A percentile compares a stretch with the other conserved stretches of the same genome.
phyloP scores from a whole-genome alignment of 2,888 invertebrate genomes.

The Coleophora flavipennella region DNA sequence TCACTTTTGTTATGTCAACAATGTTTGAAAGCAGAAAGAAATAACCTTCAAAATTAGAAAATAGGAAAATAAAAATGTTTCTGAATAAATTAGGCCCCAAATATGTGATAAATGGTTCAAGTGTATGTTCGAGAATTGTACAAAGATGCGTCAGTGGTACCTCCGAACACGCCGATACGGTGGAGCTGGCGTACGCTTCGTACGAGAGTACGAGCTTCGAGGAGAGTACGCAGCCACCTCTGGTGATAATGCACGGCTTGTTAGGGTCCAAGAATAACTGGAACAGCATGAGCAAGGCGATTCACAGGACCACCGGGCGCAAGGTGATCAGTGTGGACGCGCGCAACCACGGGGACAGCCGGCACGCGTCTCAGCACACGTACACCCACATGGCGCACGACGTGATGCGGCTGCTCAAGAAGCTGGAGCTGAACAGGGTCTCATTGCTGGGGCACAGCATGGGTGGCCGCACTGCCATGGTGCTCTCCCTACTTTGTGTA shows the following conservation, averaged over 20 bases:
- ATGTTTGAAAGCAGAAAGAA: not conserved
- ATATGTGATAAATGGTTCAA: constrained; percentile 23
- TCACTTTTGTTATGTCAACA: constrained; percentile 13
- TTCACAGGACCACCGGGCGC: constrained; percentile 77
- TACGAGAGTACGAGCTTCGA: constrained; percentile 71
- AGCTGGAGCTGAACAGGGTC: constrained; percentile 75
- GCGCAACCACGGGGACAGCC: constrained; percentile 96
- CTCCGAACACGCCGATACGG: constrained; percentile 56
- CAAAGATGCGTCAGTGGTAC: constrained; percentile 28
- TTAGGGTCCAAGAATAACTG: constrained; percentile 96
- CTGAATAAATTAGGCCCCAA: constrained; percentile 26
- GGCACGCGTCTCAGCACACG: constrained; percentile 81
- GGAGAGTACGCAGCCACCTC: constrained; percentile 60
- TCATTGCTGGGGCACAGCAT: constrained; percentile 92
- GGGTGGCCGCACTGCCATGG: constrained; percentile 95
- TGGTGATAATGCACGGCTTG: constrained; percentile 91
- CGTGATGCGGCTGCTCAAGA: constrained; percentile 73
- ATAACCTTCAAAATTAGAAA: constrained; percentile 23
- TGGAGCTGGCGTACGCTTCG: constrained; percentile 78
- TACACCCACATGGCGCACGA: constrained; percentile 82
- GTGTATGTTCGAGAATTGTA: constrained; percentile 21
- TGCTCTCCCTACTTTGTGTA: constrained; percentile 79
- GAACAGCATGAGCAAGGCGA: constrained; percentile 86
- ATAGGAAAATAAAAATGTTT: constrained; percentile 33
- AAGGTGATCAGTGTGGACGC: constrained; percentile 90